Evolutionary conservation across 2,113 vertebrate species (phyloP), one percentile per base, ranked within the genome.

Genomic region (Sceloporus undulatus): DNA sequence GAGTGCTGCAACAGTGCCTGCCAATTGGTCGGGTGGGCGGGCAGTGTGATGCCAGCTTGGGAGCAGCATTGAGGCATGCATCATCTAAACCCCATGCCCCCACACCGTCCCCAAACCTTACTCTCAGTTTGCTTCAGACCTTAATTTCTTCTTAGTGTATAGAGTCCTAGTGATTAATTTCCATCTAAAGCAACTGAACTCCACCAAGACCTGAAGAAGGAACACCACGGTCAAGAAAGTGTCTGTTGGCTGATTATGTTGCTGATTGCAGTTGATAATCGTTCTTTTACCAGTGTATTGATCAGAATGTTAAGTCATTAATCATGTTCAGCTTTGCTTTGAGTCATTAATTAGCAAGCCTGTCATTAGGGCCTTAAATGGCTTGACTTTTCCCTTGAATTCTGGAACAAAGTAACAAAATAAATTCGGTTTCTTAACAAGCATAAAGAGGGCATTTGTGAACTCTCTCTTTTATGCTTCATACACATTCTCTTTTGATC

Each of bases 251-350:
- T 21, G 48, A 25, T 59, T 34, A 54, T 42, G 52, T n/a, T 78
- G 56, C 84, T 91, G 86, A 84, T 87, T 91, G 42, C 0, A 0
- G 68, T 5, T 90, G 88, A 38, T 94, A 94, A 93, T 87, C 88
- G 85, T 82, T 91, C 93, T 93, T 94, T 93, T 93, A 91, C 82
- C 73, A 89, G 85, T 77, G 85, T 91, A 94, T 94, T 25, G 87
- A 94, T 85, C 79, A 85, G 79, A 92, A 90, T 89, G 87, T 91
- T 92, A 87, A 92, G 85, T 90, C 92, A 95, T 95, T 94, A 95
- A 95, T 95, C 1, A 78, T 85, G 78, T 86, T 90, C 89, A 82
- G 90, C 91, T 94, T 93, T 93, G 87, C 91, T 92, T 81, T 75
- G 85, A 80, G 25, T 86, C 91, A 92, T 96, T 95, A 92, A 92